Evolutionary conservation across 2,888 invertebrate species (phyloP), one percentile per base, ranked within the genome.

Genomic region (Nineta flava): DNA sequence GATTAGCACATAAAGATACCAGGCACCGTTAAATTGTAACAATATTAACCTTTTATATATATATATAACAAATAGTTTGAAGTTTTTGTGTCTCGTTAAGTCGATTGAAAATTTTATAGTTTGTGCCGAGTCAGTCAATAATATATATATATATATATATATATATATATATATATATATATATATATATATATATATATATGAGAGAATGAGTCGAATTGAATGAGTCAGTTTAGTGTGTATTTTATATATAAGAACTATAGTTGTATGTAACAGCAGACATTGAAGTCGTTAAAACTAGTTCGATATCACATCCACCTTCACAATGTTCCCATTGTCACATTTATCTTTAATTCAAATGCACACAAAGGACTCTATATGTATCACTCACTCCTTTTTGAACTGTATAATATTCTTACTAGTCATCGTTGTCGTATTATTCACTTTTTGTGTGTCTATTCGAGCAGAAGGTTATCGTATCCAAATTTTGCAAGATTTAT

Each of bases 101-200:
- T 45, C 49, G 45, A 49, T 45, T 49, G 45, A 49, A 49, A 38
- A 49, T 44, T 45, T 49, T 49, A 49, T 49, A 49, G 49, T 34
- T 38, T 17, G 35, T 34, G 44, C 19, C 19, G 21, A 44, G 44
- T 44, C 44, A 21, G 21, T 38, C 15, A 15, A 13, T 38, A 15
- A 32, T 32, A 10, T 7, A 9, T 9, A 32, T 32, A 10, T n/a
- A n/a, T n/a, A n/a, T n/a, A 19, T 19, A 19, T 19, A 19, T 19
- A 19, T 3, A 6, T 26, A 26, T 26, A 26, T 26, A 19, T 19
- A 19, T 19, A 19, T 19, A 19, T 3, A 6, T 26, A 26, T 26
- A 26, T 26, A 19, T 19, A 19, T 19, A 19, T 19, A 19, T 19
- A 19, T 19, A 19, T 19, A 19, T 3, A 6, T 26, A 26, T 26